phyloP scores from a whole-genome alignment of 2,113 vertebrate genomes.

The Corythaeola cristata region DNA sequence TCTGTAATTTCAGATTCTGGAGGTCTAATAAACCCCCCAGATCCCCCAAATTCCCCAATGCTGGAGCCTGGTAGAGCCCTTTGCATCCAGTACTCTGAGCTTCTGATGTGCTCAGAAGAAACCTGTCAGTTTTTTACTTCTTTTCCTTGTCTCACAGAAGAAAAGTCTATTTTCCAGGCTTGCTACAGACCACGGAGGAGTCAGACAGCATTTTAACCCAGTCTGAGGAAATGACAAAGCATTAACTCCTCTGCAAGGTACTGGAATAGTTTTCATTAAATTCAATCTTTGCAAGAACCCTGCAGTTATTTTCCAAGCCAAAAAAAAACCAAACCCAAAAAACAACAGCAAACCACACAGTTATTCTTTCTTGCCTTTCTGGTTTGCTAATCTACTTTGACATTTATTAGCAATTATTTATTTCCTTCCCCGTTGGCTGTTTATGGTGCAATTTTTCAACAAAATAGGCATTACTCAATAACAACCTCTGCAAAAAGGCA shows the following conservation, averaged over 20 bases:
- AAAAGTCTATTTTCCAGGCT: background rate
- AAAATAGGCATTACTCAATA: constrained; percentile 32
- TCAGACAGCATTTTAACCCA: background rate
- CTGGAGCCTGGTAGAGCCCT: background rate
- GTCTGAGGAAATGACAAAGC: constrained; percentile 33
- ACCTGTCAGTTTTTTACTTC: background rate
- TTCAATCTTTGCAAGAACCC: background rate
- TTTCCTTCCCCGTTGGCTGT: constrained; percentile 17
- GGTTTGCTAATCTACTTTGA: constrained; percentile 2
- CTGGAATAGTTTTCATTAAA: background rate
- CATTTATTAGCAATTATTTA: constrained; percentile 40
- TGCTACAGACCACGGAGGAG: background rate
- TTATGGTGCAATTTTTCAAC: constrained; percentile 37
- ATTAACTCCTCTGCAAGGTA: background rate
- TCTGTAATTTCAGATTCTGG: background rate
- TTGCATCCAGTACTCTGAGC: background rate
- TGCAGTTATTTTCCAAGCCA: background rate
- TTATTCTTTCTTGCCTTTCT: background rate
- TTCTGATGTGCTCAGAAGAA: background rate
- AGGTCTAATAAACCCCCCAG: background rate
- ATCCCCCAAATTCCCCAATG: background rate
- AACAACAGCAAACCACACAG: background rate
- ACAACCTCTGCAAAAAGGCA: constrained; percentile 39
- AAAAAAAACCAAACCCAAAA: background rate
- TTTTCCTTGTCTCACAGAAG: background rate